Percentiles rank a stretch among this genome's conserved stretches.
Conservation (phyloP, 2,888 invertebrate genomes). For the Gasteruption jaculator region DNA sequence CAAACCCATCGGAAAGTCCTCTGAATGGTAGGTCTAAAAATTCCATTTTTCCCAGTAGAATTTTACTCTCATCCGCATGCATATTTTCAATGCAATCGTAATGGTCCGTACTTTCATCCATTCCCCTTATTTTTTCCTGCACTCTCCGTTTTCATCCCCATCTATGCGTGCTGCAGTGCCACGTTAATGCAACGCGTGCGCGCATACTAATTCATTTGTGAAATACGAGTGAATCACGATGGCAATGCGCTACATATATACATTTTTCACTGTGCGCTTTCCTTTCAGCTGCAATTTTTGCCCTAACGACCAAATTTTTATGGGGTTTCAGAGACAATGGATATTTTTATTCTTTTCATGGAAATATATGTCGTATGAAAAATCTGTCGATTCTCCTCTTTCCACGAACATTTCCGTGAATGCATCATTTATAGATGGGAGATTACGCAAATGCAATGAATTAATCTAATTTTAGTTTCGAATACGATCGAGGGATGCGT, state of each 20-base stretch:
- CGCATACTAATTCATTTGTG: conserved; percentile 49
- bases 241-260: conserved; percentile 20
- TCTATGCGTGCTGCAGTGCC: no score
- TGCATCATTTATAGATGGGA: no score
- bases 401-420: no score
- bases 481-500: no score
- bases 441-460: no score
- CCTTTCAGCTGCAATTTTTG: no score
- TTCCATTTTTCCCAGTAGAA: conserved; percentile 36
- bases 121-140: conserved; percentile 40
- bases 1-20: conserved; percentile 9
- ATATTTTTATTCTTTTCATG: no score
- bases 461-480: no score
- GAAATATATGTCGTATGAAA: no score
- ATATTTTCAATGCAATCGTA: conserved; percentile 31
- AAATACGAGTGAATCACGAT: conserved; percentile 27
- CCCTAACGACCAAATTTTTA: conserved; percentile 33
- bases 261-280: no score
- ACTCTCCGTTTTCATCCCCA: no score
- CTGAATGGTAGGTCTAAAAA: conserved; percentile 26
- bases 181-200: conserved; percentile 34
- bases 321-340: conserved; percentile 30
- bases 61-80: conserved; percentile 27
- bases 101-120: conserved; percentile 41
- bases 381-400: no score